Conservation (phyloP, 2,888 invertebrate species). For the Zygaena filipendulae region DNA sequence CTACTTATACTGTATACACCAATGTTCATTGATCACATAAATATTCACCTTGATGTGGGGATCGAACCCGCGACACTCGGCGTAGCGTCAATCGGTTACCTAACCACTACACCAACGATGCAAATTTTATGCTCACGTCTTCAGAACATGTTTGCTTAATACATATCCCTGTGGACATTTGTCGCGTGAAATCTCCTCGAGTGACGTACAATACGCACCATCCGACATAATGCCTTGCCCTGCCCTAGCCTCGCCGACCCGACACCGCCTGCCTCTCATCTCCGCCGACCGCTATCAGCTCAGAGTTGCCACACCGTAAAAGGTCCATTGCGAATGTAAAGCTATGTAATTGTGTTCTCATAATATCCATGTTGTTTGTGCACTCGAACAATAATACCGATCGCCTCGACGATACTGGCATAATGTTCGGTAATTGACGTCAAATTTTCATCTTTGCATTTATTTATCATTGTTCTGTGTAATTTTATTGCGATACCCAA, state of each 20-base stretch:
- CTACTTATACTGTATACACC: too few relatives aligned
- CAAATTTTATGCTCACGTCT: too few relatives aligned
- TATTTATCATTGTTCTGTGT: too few relatives aligned
- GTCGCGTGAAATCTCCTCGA: conserved; percentile 54
- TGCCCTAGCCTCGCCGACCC: conserved; percentile 27
- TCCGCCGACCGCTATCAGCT: conserved; percentile 29
- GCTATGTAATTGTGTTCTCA: conserved; percentile 63
- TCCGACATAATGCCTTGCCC: conserved; percentile 55
- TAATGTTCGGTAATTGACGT: conserved; percentile 50
- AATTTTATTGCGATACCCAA: too few relatives aligned
- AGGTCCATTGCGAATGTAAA: conserved; percentile 50
- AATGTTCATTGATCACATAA: too few relatives aligned
- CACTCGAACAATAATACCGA: too few relatives aligned
- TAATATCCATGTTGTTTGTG: conserved; percentile 47
- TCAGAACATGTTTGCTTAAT: too few relatives aligned
- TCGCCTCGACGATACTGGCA: conserved; percentile 51
- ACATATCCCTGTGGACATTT: conserved; percentile 54
- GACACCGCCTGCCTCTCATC: conserved; percentile 29
- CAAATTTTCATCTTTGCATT: too few relatives aligned
- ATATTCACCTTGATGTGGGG: too few relatives aligned
- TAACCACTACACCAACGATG: too few relatives aligned
- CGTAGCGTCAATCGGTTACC: too few relatives aligned
- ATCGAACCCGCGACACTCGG: too few relatives aligned
- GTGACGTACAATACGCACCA: conserved; percentile 57
- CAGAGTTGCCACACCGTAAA: conserved; percentile 39